Base-by-base conservation (phyloP, 2,113 vertebrate species). In the Hipposideros armiger region DNA sequence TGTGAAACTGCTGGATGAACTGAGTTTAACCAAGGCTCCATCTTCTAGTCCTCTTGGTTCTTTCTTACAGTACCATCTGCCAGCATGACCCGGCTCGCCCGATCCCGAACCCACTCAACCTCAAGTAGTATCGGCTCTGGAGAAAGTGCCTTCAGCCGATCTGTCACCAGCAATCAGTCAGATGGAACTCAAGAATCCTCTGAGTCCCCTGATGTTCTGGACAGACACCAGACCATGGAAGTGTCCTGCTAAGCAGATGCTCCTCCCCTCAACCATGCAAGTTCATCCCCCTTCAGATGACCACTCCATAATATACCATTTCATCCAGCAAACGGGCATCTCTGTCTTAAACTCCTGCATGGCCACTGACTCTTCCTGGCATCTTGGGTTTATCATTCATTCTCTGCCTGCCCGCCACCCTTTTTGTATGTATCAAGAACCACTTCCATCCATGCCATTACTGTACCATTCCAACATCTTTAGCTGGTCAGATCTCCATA, bases 211-310 rank as follows among this genome's bases (percentile, higher is more conserved):
- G 99, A 99, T 97, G 97, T 97, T 98, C 99, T 99, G 97, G 98
- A 98, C 60, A 97, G 98, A 95, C 99, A 99, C 97, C 99, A 99
- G 97, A 99, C 99, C 98, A 99, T 99, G 99, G 99, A 99, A 98
- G 99, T 99, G 78, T 99, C 99, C 98, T 99, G 99, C 98, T 99
- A 99, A 99, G 98, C 97, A 97, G 90, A 93, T 97, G 32, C 36
- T 80, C 76, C 73, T 90, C 70, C 70, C 84, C 58, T 91, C 96
- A 93, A 98, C 98, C 97, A 96, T 96, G 97, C 98, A 97, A 86
- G 97, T 97, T 97, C 93, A 86, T 93, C 97, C 3, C 67, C 93
- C 97, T 93, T 95, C 97, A 95, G 70, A 87, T 88, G 96, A 96
- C 98, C 96, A 81, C 97, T 98, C 97, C 97, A 86, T 95, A 98